Percentiles rank a stretch among this genome's conserved stretches.
Conservation (phyloP, 2,888 invertebrate species). For the Allacma fusca region DNA sequence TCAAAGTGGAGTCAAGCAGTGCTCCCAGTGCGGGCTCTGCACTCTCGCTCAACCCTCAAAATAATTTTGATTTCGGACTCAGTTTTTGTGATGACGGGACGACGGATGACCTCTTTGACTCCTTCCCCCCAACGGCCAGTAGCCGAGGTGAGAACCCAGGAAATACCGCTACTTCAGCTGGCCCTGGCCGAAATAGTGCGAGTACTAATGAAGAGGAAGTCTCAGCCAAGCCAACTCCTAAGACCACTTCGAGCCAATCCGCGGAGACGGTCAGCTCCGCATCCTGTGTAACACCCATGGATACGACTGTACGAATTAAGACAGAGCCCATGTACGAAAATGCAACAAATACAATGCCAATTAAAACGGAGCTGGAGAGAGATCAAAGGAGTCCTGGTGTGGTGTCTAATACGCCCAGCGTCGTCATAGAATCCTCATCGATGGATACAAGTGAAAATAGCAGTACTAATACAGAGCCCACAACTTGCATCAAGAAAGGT, state of each 20-base stretch:
- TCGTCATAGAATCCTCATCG: slow-evolving; percentile 23
- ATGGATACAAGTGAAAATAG: background rate
- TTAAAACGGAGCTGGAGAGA: slow-evolving; percentile 1
- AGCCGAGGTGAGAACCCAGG: background rate
- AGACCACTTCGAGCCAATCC: slow-evolving; percentile 5
- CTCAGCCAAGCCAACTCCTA: background rate
- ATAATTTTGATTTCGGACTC: slow-evolving; percentile 61
- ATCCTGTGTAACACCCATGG: slow-evolving; percentile 36
- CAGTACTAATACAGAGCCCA: slow-evolving; percentile 1
- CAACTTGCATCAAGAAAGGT: slow-evolving; percentile 49
- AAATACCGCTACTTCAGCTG: slow-evolving; percentile 39
- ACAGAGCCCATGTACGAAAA: slow-evolving; percentile 53
- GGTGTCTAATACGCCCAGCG: slow-evolving; percentile 27
- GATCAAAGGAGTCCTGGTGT: slow-evolving; percentile 48
- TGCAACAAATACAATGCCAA: background rate
- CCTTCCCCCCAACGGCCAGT: slow-evolving; percentile 45
- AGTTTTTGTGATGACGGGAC: slow-evolving; percentile 62
- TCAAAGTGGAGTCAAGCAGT: slow-evolving; percentile 60
- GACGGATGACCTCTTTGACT: slow-evolving; percentile 61
- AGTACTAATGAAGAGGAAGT: slow-evolving; percentile 32
- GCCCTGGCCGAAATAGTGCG: slow-evolving; percentile 18
- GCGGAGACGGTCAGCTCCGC: slow-evolving; percentile 11
- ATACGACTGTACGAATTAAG: slow-evolving; percentile 50
- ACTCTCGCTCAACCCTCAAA: slow-evolving; percentile 51
- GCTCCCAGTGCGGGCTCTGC: slow-evolving; percentile 49